Conservation (phyloP, 2,888 invertebrate genomes). For the Mimachlamys varia region DNA sequence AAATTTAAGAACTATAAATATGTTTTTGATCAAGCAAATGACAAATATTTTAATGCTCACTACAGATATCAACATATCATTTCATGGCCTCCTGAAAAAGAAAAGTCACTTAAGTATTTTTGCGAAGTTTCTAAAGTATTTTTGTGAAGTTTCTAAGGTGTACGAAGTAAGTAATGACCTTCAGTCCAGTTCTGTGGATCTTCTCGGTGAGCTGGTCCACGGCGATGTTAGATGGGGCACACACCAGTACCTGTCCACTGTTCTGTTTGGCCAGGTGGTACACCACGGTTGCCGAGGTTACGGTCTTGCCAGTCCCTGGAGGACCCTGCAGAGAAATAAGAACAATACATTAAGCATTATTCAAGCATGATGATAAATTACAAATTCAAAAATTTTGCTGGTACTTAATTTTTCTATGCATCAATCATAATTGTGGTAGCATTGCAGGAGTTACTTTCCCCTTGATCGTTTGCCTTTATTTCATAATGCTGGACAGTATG, state of each 20-base stretch:
- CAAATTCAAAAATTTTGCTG: no score
- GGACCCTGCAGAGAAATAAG: conserved; percentile 84
- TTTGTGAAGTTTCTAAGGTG: neutral
- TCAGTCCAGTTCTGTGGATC: conserved; percentile 97
- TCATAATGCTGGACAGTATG: no score
- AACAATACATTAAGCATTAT: neutral
- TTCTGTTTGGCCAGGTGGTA: conserved; percentile 98
- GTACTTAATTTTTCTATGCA: no score
- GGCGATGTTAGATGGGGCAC: conserved; percentile 99
- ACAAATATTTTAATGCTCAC: no score
- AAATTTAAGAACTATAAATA: no score
- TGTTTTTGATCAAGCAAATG: no score
- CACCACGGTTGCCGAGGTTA: conserved; percentile 99
- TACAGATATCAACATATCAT: no score
- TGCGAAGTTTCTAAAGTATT: no score
- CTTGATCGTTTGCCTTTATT: neutral
- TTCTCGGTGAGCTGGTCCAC: conserved; percentile 99
- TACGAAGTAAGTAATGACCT: conserved; percentile 81
- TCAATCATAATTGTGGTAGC: no score
- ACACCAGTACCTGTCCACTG: conserved; percentile 95
- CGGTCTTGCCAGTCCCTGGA: conserved; percentile 99
- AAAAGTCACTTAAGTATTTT: no score
- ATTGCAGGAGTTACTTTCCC: neutral
- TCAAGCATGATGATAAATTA: no score
- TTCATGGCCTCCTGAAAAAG: no score